Evolutionary conservation across 30 jellyfish, hydroid and myxozoan species (phyloP), one percentile per base, ranked within the genome.

Genomic region (Aurelia aurita complex sp. Pacific): DNA sequence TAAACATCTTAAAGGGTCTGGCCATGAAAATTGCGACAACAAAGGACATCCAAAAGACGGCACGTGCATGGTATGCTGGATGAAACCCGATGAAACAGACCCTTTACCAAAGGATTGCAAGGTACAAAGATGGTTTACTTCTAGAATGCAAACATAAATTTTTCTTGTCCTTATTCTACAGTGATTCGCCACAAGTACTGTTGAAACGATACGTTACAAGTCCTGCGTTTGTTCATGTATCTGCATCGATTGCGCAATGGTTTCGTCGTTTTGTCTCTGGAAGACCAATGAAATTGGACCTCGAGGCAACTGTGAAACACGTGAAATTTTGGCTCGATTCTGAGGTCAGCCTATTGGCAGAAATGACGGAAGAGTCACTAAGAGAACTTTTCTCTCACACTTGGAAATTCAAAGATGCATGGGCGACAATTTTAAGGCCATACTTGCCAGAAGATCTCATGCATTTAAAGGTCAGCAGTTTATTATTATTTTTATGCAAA

Each of bases 201-300:
- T 64, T 83, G 70, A 72, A 83, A 42, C 67, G 92, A 18, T 83
- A 83, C 38, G 61, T 66, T 23, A 66, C 57, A 16, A 83, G 92
- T 61, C 79, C 92, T 29, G 82, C 82, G 10, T 83, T 83, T 38
- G 57, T 83, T 63, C 86, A 83, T 16, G 84, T 62, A 1, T 33
- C 86, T 4, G 79, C 79, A 5, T 10, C 86, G 10, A 17, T 83
- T 18, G 79, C 79, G 19, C 92, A 83, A 73, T 83, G 85, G 80
- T 83, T 70, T 57, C 67, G 92, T 5, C 78, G 76, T 10, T 69
- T 14, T 38, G 11, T 63, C n/a, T 54, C 74, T 18, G 62, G 73
- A 9, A 50, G 71, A 4, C 88, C 79, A 14, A 15, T 63, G 63
- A 33, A 68, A 4, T 54, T 78, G 10, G 88, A 78, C 53, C 16